Percentiles rank a stretch among this genome's conserved stretches.
Conservation (phyloP, 2,888 invertebrate species). For the Frankliniella intonsa region DNA sequence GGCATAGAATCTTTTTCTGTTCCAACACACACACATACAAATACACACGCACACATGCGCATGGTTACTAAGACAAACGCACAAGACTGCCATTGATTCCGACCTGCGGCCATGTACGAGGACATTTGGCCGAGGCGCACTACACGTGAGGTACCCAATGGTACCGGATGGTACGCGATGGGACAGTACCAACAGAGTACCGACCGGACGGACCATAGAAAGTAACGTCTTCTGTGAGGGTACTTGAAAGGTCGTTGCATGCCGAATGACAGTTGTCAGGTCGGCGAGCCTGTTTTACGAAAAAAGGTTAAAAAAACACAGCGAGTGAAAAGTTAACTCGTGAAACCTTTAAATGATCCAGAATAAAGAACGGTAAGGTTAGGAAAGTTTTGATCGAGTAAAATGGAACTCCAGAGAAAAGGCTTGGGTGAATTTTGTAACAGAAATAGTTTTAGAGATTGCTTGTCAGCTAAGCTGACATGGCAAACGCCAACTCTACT, state of each 20-base stretch:
- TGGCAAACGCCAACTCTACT: too few relatives aligned
- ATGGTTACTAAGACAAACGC: not conserved
- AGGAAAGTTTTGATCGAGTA: too few relatives aligned
- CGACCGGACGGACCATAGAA: slow-evolving; percentile 3
- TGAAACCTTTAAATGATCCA: too few relatives aligned
- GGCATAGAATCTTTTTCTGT: not conserved
- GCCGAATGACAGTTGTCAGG: slow-evolving; percentile 24
- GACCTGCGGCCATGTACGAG: slow-evolving; percentile 2
- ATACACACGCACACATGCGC: not conserved
- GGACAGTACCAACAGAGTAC: not conserved
- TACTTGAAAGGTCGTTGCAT: slow-evolving; percentile 24
- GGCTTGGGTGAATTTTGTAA: too few relatives aligned
- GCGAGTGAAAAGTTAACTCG: too few relatives aligned
- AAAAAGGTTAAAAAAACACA: not conserved
- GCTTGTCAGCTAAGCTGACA: too few relatives aligned
- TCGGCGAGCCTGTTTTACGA: not conserved
- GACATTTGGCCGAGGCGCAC: slow-evolving; percentile 15
- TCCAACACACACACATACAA: not conserved
- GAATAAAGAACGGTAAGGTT: too few relatives aligned
- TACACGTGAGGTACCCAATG: not conserved
- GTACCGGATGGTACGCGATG: not conserved
- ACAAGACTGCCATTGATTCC: not conserved
- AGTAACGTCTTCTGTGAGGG: slow-evolving; percentile 16
- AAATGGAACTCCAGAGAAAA: too few relatives aligned
- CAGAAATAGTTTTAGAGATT: too few relatives aligned